Conservation (phyloP, 2,113 vertebrate species). For the Sardina pilchardus region DNA sequence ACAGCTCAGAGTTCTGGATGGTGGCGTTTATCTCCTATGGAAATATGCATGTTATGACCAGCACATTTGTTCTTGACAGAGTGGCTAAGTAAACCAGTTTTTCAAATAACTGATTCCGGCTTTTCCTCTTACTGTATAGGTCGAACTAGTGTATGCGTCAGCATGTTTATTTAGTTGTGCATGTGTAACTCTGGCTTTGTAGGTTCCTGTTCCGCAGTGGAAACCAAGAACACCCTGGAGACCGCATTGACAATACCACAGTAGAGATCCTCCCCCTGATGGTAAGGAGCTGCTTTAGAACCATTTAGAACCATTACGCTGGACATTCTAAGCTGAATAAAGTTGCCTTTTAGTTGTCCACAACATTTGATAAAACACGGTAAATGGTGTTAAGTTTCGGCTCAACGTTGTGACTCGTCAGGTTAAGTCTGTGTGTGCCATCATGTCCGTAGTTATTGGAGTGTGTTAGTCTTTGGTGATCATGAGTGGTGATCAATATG, state of each 20-base stretch:
- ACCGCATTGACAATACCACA: conserved; percentile 90
- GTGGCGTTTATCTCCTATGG: background rate
- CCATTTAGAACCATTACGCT: background rate
- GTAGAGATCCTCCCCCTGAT: conserved; percentile 91
- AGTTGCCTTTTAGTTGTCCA: background rate
- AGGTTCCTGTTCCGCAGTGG: conserved; percentile 97
- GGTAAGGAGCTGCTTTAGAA: conserved; percentile 64
- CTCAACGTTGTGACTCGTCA: background rate
- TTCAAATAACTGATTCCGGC: background rate
- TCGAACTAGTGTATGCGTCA: background rate
- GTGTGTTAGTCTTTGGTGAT: background rate
- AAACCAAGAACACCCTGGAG: conserved; percentile 94
- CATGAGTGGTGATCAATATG: background rate
- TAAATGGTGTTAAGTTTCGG: background rate
- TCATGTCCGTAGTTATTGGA: background rate
- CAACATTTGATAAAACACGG: background rate
- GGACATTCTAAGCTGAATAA: background rate
- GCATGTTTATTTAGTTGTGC: conserved; percentile 5
- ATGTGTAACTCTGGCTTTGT: conserved; percentile 46
- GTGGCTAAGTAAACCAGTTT: background rate
- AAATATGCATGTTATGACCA: background rate
- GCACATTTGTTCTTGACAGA: background rate
- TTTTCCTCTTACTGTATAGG: background rate
- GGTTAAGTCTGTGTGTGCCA: background rate
- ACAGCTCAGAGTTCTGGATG: background rate